Conservation (phyloP, 2,888 invertebrate genomes). For the Lysandra coridon region DNA sequence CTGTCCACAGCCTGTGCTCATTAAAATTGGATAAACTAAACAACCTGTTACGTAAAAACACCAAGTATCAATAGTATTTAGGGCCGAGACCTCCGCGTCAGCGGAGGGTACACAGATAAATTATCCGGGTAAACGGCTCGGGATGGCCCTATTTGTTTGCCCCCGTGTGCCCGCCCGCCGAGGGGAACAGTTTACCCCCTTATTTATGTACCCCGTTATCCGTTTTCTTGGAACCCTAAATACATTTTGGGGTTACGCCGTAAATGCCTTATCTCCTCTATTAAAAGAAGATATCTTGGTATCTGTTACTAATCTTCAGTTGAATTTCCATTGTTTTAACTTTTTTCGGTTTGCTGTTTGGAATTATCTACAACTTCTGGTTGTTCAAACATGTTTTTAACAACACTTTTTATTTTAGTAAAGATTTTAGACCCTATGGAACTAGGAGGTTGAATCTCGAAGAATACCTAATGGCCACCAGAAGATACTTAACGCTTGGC, state of each 20-base stretch:
- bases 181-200: slow-evolving; percentile 20
- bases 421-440: too few species aligned
- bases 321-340: background rate
- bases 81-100: background rate
- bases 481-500: too few species aligned
- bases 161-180: slow-evolving; percentile 6
- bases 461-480: too few species aligned
- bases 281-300: background rate
- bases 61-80: background rate
- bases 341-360: background rate
- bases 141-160: slow-evolving; percentile 20
- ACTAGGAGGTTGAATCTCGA: too few species aligned
- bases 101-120: slow-evolving; percentile 24
- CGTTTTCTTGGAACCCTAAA: slow-evolving; percentile 20
- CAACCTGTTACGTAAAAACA: background rate
- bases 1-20: background rate
- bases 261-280: slow-evolving; percentile 17
- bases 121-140: slow-evolving; percentile 25
- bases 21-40: background rate
- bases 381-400: too few species aligned
- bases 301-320: background rate
- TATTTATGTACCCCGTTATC: slow-evolving; percentile 19
- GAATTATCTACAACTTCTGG: too few species aligned
- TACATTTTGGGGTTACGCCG: background rate
- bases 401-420: too few species aligned